These are phyloP conservation scores for Lordiphosa fenestrarum DNA, from an alignment of 2,888 invertebrate genomes.

Conservation along the genomic window DNA sequence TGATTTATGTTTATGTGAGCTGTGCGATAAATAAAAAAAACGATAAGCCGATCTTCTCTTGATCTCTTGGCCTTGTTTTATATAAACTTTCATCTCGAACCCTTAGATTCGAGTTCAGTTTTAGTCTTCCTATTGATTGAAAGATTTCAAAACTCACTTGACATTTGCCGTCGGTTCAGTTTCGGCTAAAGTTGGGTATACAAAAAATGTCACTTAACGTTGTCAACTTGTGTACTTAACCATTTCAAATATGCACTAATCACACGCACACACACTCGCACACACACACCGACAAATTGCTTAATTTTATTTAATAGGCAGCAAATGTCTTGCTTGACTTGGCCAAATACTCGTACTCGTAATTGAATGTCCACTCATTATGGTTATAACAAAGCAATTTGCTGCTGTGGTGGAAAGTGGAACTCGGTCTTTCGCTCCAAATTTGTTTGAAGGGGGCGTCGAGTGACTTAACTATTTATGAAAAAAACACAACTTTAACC, in stretches of 20 bases:
- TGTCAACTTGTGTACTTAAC: slow-evolving; percentile 25
- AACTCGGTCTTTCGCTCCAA: not conserved
- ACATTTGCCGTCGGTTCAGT: too few species aligned
- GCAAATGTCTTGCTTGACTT: slow-evolving; percentile 41
- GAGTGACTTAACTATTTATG: slow-evolving; percentile 49
- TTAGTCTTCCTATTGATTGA: too few species aligned
- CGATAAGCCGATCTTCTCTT: too few species aligned
- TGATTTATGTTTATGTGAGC: too few species aligned
- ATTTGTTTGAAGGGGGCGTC: slow-evolving; percentile 5
- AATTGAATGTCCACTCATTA: slow-evolving; percentile 24
- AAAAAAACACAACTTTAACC: slow-evolving; percentile 51
- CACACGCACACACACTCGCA: slow-evolving; percentile 18
- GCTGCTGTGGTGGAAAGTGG: slow-evolving; percentile 11
- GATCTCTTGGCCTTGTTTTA: too few species aligned
- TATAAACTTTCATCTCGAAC: too few species aligned
- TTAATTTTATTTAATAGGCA: slow-evolving; percentile 69
- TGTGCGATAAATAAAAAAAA: too few species aligned
- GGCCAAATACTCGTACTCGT: not conserved
- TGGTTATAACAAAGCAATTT: slow-evolving; percentile 45
- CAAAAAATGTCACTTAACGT: slow-evolving; percentile 21
- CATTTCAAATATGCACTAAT: slow-evolving; percentile 55
- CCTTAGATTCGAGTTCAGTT: too few species aligned
- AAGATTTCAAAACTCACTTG: too few species aligned
- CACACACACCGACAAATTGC: slow-evolving; percentile 48
- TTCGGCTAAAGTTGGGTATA: not conserved